Evolutionary conservation across 2,888 invertebrate genomes (phyloP).

Genomic region (Caradrina kadenii): DNA sequence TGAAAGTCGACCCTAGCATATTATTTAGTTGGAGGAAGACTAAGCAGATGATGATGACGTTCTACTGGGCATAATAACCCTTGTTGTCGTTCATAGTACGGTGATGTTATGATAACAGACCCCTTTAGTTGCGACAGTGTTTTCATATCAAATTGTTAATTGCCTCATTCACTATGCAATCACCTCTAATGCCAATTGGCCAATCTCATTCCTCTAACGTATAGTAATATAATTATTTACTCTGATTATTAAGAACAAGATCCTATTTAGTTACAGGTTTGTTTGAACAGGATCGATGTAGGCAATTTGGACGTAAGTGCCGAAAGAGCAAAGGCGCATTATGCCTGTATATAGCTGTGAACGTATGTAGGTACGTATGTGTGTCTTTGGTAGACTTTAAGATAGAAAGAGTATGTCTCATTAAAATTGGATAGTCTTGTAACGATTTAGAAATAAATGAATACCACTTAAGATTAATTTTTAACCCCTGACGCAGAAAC

Average conservation of each 20-base stretch:
- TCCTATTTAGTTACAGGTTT: conserved; percentile 48
- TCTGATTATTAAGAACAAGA: conserved; percentile 57
- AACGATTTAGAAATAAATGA: too few species aligned
- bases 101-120: too few species aligned
- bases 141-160: conserved; percentile 25
- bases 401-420: background rate
- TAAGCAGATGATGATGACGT: too few species aligned
- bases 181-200: conserved; percentile 55
- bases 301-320: conserved; percentile 33
- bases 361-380: background rate
- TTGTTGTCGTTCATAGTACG: too few species aligned
- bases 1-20: too few species aligned
- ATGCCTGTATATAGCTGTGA: background rate
- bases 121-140: background rate
- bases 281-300: conserved; percentile 55
- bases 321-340: conserved; percentile 37
- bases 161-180: conserved; percentile 63
- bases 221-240: conserved; percentile 45
- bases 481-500: too few species aligned
- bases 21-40: too few species aligned
- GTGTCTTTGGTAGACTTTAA: background rate
- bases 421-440: background rate
- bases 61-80: too few species aligned
- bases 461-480: too few species aligned
- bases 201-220: conserved; percentile 54